phyloP scores from a whole-genome alignment of 2,113 vertebrate species.

The Fregata magnificens region DNA sequence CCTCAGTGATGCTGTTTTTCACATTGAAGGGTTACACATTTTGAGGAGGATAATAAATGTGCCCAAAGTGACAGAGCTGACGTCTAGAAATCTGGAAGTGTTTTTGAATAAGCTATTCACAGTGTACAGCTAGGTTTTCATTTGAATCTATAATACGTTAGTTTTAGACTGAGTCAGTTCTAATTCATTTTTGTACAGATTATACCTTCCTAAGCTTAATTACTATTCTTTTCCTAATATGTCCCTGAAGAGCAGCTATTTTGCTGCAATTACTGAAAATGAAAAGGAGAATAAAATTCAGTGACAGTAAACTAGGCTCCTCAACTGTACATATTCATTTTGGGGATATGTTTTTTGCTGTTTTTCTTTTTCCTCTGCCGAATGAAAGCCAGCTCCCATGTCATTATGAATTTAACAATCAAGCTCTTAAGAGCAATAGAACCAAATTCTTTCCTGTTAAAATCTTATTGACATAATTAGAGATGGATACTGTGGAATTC shows the following conservation, averaged over 20 bases:
- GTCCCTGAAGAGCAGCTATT: constrained; percentile 1
- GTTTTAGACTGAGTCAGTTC: constrained; percentile 3
- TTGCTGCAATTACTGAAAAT: constrained; percentile 29
- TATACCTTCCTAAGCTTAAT: constrained; percentile 47
- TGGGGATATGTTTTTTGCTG: not conserved
- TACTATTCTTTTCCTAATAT: constrained; percentile 26
- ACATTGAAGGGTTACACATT: constrained; percentile 3
- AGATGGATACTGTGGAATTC: not conserved
- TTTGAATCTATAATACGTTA: not conserved
- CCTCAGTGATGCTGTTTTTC: not conserved
- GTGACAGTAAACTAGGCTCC: not conserved
- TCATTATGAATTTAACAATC: not conserved
- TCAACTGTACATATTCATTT: not conserved
- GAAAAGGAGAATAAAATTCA: not conserved
- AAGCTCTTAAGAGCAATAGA: not conserved
- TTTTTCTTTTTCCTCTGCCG: not conserved
- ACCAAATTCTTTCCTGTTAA: not conserved
- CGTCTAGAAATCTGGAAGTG: constrained; percentile 11
- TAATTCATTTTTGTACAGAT: constrained; percentile 41
- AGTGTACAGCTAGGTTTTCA: not conserved
- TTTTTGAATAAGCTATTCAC: constrained; percentile 4
- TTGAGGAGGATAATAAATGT: constrained; percentile 24
- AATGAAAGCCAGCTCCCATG: not conserved
- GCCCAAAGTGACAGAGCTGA: not conserved
- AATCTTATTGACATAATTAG: not conserved